These are phyloP conservation scores for Lithophane leautieri DNA, from an alignment of 2,888 invertebrate species.

Conservation along the genomic window DNA sequence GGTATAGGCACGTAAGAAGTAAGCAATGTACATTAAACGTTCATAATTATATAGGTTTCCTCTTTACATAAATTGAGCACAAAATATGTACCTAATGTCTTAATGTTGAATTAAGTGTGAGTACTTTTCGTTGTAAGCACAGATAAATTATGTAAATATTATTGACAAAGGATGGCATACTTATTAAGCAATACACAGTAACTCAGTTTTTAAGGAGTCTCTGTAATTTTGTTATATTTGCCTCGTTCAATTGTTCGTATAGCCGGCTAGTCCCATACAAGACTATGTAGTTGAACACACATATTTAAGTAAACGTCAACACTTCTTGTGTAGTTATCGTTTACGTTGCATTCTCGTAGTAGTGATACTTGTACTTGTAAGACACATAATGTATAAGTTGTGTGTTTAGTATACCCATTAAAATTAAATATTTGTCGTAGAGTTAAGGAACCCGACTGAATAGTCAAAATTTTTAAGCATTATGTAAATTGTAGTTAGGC, in stretches of 20 bases:
- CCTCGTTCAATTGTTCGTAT: slow-evolving; percentile 34
- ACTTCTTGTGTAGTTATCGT: slow-evolving; percentile 34
- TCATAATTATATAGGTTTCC: slow-evolving; percentile 46
- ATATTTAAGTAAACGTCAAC: slow-evolving; percentile 19
- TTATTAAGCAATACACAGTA: slow-evolving; percentile 32
- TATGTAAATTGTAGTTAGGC: slow-evolving; percentile 81
- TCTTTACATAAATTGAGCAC: slow-evolving; percentile 50
- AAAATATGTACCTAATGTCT: slow-evolving; percentile 52
- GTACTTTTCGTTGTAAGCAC: slow-evolving; percentile 44
- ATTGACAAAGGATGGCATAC: slow-evolving; percentile 59
- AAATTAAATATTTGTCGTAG: slow-evolving; percentile 76
- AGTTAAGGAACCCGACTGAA: slow-evolving; percentile 89
- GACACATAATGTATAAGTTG: slow-evolving; percentile 58
- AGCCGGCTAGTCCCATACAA: slow-evolving; percentile 45
- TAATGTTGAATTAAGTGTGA: slow-evolving; percentile 49
- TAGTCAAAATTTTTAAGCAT: slow-evolving; percentile 89
- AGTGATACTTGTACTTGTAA: slow-evolving; percentile 56
- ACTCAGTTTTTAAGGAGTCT: slow-evolving; percentile 31
- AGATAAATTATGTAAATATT: slow-evolving; percentile 53
- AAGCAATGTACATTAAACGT: slow-evolving; percentile 51
- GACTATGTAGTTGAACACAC: slow-evolving; percentile 33
- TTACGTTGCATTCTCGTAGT: slow-evolving; percentile 56
- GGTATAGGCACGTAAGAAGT: slow-evolving; percentile 43
- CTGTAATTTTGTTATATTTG: slow-evolving; percentile 36
- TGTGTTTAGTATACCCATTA: slow-evolving; percentile 68